phyloP scores from a whole-genome alignment of 2,888 invertebrate genomes.

The Notocelia uddmanniana region DNA sequence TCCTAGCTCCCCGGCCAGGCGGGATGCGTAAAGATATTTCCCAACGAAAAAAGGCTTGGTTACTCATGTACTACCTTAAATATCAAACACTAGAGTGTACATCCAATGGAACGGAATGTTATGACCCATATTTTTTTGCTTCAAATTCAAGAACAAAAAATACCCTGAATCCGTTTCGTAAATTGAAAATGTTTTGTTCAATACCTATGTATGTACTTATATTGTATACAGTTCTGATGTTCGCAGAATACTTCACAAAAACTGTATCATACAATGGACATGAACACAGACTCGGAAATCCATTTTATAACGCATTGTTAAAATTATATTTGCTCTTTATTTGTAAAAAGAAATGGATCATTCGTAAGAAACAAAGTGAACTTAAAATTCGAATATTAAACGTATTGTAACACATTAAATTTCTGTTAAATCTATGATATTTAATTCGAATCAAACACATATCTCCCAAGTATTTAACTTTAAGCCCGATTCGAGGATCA shows the following conservation, averaged over 20 bases:
- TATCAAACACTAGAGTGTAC: too few relatives aligned
- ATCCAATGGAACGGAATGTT: too few relatives aligned
- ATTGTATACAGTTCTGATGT: neutral
- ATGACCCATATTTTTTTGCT: too few relatives aligned
- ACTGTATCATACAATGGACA: neutral
- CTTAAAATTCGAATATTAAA: neutral
- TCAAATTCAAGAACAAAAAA: too few relatives aligned
- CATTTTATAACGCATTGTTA: conserved; percentile 4
- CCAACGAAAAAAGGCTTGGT: too few relatives aligned
- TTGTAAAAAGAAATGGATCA: neutral
- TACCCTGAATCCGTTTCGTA: too few relatives aligned
- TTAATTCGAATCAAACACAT: neutral
- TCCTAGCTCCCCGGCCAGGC: too few relatives aligned
- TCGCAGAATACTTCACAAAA: neutral
- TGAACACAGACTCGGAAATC: conserved; percentile 3
- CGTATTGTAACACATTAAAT: too few relatives aligned
- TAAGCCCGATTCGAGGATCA: neutral
- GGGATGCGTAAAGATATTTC: too few relatives aligned
- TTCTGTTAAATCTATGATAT: neutral
- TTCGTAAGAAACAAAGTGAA: neutral
- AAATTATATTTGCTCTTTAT: neutral
- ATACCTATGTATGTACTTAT: too few relatives aligned
- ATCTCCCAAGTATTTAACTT: neutral
- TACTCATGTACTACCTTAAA: too few relatives aligned
- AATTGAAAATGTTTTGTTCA: neutral